These are phyloP conservation scores for Formicarius rufipectus DNA, from an alignment of 2,113 vertebrate species.

Conservation along the genomic window DNA sequence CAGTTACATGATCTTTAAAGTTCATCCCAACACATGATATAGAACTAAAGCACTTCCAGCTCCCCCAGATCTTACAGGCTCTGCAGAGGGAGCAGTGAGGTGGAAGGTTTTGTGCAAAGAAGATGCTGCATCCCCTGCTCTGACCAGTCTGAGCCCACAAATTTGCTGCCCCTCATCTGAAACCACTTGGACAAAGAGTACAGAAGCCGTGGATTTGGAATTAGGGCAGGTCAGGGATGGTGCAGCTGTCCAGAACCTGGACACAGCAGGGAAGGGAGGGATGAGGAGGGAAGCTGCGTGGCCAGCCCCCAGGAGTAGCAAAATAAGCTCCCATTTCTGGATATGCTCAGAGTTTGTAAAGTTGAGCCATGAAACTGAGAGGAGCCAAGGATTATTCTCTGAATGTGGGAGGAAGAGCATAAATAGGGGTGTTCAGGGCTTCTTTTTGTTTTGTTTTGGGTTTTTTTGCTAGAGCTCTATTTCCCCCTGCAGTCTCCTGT, in stretches of 20 bases:
- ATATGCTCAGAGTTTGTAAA: not conserved
- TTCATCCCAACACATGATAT: not conserved
- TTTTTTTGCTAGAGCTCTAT: not conserved
- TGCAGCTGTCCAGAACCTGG: not conserved
- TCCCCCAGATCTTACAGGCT: not conserved
- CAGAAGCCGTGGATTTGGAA: not conserved
- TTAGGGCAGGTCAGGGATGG: not conserved
- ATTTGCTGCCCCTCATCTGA: not conserved
- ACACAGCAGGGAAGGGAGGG: not conserved
- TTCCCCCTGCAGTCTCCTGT: not conserved
- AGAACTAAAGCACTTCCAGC: not conserved
- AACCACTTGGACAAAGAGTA: fast-evolving
- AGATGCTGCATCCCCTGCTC: not conserved
- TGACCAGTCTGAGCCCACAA: fast-evolving
- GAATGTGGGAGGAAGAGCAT: not conserved
- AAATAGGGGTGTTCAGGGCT: not conserved
- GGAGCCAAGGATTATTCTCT: not conserved
- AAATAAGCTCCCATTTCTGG: not conserved
- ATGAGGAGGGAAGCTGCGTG: fast-evolving
- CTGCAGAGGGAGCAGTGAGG: not conserved
- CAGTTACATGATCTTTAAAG: not conserved
- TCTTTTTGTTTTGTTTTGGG: not conserved
- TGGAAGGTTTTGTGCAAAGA: not conserved
- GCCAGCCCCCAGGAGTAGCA: not conserved
- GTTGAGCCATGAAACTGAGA: not conserved